Base-by-base conservation (phyloP, 2,113 vertebrate genomes). In the Oryzias curvinotus region DNA sequence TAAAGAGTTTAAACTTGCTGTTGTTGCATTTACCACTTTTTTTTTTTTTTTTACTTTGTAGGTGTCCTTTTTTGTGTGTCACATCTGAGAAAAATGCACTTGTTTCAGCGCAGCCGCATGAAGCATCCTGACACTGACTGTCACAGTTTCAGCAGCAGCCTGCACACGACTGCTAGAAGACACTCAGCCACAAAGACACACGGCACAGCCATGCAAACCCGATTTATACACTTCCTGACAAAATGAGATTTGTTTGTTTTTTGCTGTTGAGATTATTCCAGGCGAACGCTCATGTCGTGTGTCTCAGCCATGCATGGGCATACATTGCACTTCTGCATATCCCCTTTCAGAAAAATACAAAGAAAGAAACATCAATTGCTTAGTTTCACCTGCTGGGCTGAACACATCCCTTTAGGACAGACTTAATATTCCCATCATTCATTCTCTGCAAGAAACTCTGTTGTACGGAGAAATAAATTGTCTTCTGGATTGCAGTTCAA, bases 181-280 rank as follows among this genome's bases (percentile, higher is more conserved):
- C 82, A 80, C 64, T 65, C 68, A 7, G 57, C 56, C 81, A 87
- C 85, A 88, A 82, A 86, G 80, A 71, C 77, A 3, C 74, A 63
- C 71, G 57, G 68, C 82, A 26, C 78, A 71, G 62, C 87, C 85
- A 76, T 88, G 84, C 87, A 85, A 89, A 90, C 85, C 76, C 72
- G 85, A 89, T 90, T 90, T 88, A 78, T 88, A 88, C 88, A 88
- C 87, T 82, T 61, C 61, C 67, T 80, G 74, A 85, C 81, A 68
- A 85, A 90, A 89, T 88, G 76, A 85, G 85, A 89, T 88, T 87
- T 87, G 78, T 81, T 88, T 87, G 84, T 84, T 41, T 78, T 81
- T 77, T 84, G 71, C 77, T 80, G 77, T 79, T 82, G 71, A 86
- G 69, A 86, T 82, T 71, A 80, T 84, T 88, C 79, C 71, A 86